Base-by-base conservation (phyloP, 1,140 invertebrate genomes). In the Dinoponera quadriceps region DNA sequence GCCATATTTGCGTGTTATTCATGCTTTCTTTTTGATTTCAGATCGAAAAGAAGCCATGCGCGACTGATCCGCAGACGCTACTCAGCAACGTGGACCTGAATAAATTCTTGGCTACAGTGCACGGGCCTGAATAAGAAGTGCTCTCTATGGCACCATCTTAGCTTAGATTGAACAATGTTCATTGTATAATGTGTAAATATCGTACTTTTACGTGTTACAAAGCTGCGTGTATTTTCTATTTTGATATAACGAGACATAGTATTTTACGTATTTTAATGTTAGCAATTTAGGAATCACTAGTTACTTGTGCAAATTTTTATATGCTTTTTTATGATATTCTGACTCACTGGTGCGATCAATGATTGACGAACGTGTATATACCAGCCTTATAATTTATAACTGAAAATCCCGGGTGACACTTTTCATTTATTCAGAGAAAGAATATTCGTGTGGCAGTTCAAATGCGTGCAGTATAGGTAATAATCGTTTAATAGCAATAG, bases 51-150 rank as follows among this genome's bases (percentile, higher is more conserved):
- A 90, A 87, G 29, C 25, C 63, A 11, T 82, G 66, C 3, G 69
- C 73, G 54, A 83, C 80, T n/a, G 86, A 92, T 80, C 91, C 91
- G 0, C 86, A 88, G 75, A 33, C 57, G 20, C 60, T 92, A 54
- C 62, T 93, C 11, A 92, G 62, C 25, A 91, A 89, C 71, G 25
- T 48, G 13, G 84, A 85, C 27, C 14, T 93, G 13, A 90, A 93
- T 60, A 85, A 92, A 63, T 91, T 93, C 77, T 81, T 93, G 27
- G 89, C 86, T 16, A 85, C 82, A 5, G 91, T 93, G 65, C 92
- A 93, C 63, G 91, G 91, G 69, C 90, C 90, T 51, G 85, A 63
- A n/a, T 90, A 55, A 87, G 16, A 13, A 51, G 11, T 66, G 18
- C 55, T 88, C 29, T 72, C 59, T 63, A 20, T 25, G 20, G 14